A percentile compares a stretch with the other conserved stretches of the same genome.
phyloP scores from a whole-genome alignment of 2,797 vertebrate genomes.

The Loris lydekkerianus region DNA sequence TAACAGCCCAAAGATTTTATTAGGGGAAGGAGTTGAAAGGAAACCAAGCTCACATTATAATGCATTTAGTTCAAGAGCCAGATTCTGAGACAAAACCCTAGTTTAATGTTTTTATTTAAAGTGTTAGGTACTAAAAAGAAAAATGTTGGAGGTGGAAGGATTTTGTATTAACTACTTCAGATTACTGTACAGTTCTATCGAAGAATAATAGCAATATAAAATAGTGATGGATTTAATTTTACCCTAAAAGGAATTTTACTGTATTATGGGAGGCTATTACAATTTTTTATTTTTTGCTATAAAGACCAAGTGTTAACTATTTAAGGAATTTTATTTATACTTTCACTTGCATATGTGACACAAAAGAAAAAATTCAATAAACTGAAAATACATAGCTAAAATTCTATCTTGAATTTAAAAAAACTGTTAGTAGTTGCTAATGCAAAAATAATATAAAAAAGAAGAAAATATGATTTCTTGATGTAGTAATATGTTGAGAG shows the following conservation, averaged over 20 bases:
- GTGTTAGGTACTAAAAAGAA: background rate
- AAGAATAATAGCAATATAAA: constrained; percentile 1
- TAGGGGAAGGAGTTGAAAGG: background rate
- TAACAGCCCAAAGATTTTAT: background rate
- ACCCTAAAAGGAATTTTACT: constrained; percentile 1
- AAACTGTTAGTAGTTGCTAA: constrained; percentile 14
- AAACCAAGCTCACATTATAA: constrained; percentile 9
- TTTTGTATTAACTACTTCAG: constrained; percentile 30
- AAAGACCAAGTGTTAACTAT: constrained; percentile 31
- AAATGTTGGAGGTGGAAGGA: background rate
- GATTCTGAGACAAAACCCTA: background rate
- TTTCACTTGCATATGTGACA: constrained; percentile 42
- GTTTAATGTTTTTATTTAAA: constrained; percentile 38
- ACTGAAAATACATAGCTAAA: constrained; percentile 52
- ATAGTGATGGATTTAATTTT: constrained; percentile 29
- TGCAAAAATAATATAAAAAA: background rate
- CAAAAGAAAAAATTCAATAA: constrained; percentile 27
- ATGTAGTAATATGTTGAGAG: background rate
- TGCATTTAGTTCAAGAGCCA: constrained; percentile 9
- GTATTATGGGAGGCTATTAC: background rate
- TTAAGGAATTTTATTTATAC: constrained; percentile 3
- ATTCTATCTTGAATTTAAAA: constrained; percentile 49
- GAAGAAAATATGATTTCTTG: constrained; percentile 16
- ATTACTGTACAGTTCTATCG: background rate
- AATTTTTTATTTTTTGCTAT: background rate